Evolutionary conservation across 1,140 invertebrate genomes (phyloP).

Genomic region (Drosophila burlai): DNA sequence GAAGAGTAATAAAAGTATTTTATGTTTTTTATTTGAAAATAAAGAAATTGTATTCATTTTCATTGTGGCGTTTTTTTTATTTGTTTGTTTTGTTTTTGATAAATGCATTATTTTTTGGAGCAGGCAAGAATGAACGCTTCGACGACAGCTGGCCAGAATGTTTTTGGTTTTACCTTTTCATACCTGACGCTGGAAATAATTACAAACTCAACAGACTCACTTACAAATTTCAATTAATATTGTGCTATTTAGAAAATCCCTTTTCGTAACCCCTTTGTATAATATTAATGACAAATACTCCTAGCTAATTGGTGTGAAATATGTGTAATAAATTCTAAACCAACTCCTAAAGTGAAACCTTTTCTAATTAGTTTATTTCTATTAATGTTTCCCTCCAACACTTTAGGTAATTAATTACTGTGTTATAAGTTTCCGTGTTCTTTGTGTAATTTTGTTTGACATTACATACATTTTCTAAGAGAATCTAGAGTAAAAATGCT

Average conservation of each 20-base stretch:
- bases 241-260: neutral
- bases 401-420: neutral
- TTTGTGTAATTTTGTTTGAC: constrained; percentile 16
- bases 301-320: neutral
- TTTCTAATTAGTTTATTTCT: neutral
- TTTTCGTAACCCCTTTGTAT: neutral
- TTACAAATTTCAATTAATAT: neutral
- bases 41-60: neutral
- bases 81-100: constrained; percentile 4
- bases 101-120: neutral
- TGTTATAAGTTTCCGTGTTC: constrained; percentile 13
- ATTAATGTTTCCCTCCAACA: neutral
- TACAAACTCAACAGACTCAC: constrained; percentile 1
- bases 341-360: neutral
- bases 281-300: neutral
- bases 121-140: constrained; percentile 45
- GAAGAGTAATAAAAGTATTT: constrained; percentile 34
- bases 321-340: neutral
- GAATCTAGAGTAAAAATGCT: constrained; percentile 6
- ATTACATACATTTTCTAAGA: constrained; percentile 7
- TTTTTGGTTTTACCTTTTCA: neutral
- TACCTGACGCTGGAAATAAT: constrained; percentile 1
- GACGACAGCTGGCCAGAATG: constrained; percentile 28
- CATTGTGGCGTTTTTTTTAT: neutral
- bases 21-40: constrained; percentile 6